Conservation (phyloP, 2,888 invertebrate genomes). For the Gortyna flavago region DNA sequence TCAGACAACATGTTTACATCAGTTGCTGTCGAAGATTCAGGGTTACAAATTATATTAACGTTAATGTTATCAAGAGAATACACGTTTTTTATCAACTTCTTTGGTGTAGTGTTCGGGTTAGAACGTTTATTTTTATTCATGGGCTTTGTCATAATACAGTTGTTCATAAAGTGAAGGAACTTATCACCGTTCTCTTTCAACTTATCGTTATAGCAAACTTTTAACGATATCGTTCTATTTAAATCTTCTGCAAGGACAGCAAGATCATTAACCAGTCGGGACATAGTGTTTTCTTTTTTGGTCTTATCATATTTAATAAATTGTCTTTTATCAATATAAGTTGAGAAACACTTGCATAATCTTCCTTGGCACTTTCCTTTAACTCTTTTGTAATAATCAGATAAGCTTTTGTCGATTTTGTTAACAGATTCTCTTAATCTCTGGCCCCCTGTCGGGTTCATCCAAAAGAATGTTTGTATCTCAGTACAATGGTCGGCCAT, state of each 20-base stretch:
- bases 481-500: constrained; percentile 84
- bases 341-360: constrained; percentile 76
- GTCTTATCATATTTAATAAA: constrained; percentile 38
- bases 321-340: constrained; percentile 76
- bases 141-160: constrained; percentile 62
- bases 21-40: constrained; percentile 50
- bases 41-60: constrained; percentile 80
- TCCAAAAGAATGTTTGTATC: constrained; percentile 83
- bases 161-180: constrained; percentile 62
- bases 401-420: constrained; percentile 76
- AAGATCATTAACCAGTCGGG: constrained; percentile 59
- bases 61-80: constrained; percentile 81
- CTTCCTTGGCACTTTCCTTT: constrained; percentile 81
- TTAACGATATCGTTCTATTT: constrained; percentile 61
- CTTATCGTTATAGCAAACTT: constrained; percentile 62
- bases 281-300: constrained; percentile 46
- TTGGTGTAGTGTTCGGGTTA: constrained; percentile 23
- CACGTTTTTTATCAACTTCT: constrained; percentile 65
- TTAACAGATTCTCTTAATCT: constrained; percentile 79
- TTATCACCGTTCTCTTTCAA: constrained; percentile 65
- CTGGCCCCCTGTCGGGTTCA: constrained; percentile 82
- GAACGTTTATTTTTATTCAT: constrained; percentile 62
- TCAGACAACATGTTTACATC: constrained; percentile 1
- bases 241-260: constrained; percentile 67
- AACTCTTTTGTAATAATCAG: constrained; percentile 81